Conservation (phyloP, 2,113 vertebrate genomes). For the Neolamprologus fasciatus region DNA sequence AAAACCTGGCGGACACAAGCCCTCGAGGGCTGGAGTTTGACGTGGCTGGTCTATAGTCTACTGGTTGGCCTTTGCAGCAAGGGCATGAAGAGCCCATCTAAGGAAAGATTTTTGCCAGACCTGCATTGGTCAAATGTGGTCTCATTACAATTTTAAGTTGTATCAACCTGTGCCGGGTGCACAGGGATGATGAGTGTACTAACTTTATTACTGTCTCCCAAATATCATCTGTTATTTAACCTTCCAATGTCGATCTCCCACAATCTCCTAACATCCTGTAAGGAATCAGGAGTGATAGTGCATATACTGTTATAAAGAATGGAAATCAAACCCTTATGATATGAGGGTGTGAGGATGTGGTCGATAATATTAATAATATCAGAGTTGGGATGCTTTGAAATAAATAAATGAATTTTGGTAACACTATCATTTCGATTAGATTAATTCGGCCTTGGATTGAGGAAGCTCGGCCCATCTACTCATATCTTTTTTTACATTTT, state of each 20-base stretch:
- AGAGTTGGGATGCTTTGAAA: not conserved
- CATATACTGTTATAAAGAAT: not conserved
- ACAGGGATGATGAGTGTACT: not conserved
- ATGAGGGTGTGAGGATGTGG: not conserved
- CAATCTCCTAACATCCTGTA: not conserved
- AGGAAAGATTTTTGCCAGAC: not conserved
- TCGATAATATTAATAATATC: not conserved
- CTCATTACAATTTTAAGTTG: not conserved
- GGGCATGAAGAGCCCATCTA: not conserved
- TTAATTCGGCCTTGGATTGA: not conserved
- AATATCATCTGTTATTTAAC: not conserved
- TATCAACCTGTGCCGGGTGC: accelerated
- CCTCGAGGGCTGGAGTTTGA: not conserved
- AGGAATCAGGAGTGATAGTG: not conserved
- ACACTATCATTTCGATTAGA: not conserved
- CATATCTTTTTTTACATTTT: not conserved
- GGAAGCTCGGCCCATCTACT: not conserved
- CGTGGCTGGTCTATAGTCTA: accelerated
- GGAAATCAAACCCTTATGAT: not conserved
- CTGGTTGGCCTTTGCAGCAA: not conserved
- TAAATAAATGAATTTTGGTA: not conserved
- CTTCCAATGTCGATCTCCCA: not conserved
- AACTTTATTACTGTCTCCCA: not conserved
- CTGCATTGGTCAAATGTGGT: not conserved
- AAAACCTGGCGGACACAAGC: not conserved